Base-by-base conservation (phyloP, 2,113 vertebrate genomes). In the Heterocephalus glaber region DNA sequence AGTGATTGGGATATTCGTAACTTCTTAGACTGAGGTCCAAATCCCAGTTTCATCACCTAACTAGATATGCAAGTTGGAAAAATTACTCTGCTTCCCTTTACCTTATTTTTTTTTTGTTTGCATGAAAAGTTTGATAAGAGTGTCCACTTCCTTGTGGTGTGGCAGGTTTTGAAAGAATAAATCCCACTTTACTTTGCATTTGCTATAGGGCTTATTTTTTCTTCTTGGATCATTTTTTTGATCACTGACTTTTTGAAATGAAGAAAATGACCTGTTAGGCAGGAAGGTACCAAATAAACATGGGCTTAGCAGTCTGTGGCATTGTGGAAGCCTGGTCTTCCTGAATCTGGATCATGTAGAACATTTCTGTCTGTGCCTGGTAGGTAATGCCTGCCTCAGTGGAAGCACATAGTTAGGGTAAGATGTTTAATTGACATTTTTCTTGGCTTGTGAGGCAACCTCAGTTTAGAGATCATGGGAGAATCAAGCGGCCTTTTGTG, bases 151-250 rank as follows among this genome's bases (percentile, higher is more conserved):
- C 54, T 56, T 72, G 3, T 93, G 13, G 65, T 61, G 33, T 70
- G 35, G 11, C 35, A 63, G 92, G 11, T n/a, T 85, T 74, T 89
- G 28, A 94, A 93, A 22, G 19, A 86, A 58, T 91, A 92, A 91
- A 92, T 87, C 56, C 41, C n/a, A 81, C 26, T 95, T 82, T 82
- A 68, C 79, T 81, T 89, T 76, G 28, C 54, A 41, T 76, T 97
- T 88, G 52, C 87, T 90, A 70, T 1, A 86, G 52, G 14, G 35
- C 52, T 90, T 94, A 68, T 33, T 33, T 60, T 74, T 70, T 83
- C 30, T 47, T 10, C 20, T 28, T 90, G 66, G 30, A 20, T 91
- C 52, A 22, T 90, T 96, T 90, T 89, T n/a, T n/a, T n/a, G n/a
- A n/a, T n/a, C 54, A 86, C 8, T 92, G 63, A 84, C 10, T 95